These are phyloP conservation scores for Phymatocera aterrima DNA, from an alignment of 2,888 invertebrate genomes.

Conservation along the genomic window DNA sequence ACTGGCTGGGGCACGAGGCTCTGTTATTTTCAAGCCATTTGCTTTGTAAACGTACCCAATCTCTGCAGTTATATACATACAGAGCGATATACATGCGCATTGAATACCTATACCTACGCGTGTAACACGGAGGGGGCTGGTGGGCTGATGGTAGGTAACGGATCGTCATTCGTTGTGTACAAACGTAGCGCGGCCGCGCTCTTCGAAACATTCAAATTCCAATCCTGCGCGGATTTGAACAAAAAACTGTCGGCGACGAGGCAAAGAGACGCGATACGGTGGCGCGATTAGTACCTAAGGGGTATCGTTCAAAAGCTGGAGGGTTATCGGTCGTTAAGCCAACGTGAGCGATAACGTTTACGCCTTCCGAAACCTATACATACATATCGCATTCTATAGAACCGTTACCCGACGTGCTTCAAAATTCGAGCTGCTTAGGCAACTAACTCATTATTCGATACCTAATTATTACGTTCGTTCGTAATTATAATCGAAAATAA, in stretches of 20 bases:
- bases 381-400: not conserved
- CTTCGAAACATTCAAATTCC: constrained; percentile 59
- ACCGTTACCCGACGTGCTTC: constrained; percentile 17
- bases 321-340: constrained; percentile 45
- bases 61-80: too few relatives aligned
- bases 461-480: not conserved
- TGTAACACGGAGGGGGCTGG: not conserved
- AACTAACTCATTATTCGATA: not conserved
- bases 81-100: not conserved
- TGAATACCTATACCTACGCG: not conserved
- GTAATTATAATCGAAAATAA: not conserved
- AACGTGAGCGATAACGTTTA: constrained; percentile 40
- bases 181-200: constrained; percentile 41
- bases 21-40: constrained; percentile 74
- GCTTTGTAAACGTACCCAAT: constrained; percentile 73
- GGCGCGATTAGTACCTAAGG: constrained; percentile 43
- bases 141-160: constrained; percentile 48
- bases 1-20: constrained; percentile 55
- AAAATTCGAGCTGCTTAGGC: constrained; percentile 1
- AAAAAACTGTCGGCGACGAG: constrained; percentile 1
- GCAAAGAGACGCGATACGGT: constrained; percentile 22
- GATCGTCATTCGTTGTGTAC: constrained; percentile 18
- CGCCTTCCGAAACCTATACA: constrained; percentile 29
- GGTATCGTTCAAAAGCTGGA: constrained; percentile 41
- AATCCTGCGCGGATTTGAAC: constrained; percentile 38